Percentiles rank a stretch among this genome's conserved stretches.
These are phyloP conservation scores for Plagiodera versicolora DNA, from an alignment of 2,888 invertebrate genomes.

Conservation along the genomic window DNA sequence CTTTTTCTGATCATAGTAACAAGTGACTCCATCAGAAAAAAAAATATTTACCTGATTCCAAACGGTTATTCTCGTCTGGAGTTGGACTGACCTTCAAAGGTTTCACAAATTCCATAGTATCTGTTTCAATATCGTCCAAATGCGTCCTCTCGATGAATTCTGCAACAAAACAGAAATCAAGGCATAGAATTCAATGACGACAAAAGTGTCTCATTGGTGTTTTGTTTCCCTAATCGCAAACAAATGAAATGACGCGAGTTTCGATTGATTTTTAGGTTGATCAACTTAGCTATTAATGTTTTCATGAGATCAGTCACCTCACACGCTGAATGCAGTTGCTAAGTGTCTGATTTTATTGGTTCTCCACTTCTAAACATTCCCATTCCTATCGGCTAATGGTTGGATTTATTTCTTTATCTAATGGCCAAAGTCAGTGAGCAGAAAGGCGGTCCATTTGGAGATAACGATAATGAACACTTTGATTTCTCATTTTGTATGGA, in stretches of 20 bases:
- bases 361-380: constrained; percentile 10
- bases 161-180: constrained; percentile 34
- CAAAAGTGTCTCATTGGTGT: no score
- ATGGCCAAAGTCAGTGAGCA: background rate
- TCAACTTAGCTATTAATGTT: constrained; percentile 14
- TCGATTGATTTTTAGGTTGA: constrained; percentile 4
- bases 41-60: constrained; percentile 48
- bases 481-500: background rate
- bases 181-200: no score
- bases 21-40: background rate
- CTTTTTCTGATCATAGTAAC: no score
- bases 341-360: constrained; percentile 16
- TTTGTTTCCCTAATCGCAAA: background rate
- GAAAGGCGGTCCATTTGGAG: background rate
- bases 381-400: constrained; percentile 14
- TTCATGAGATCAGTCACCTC: constrained; percentile 33
- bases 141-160: constrained; percentile 43
- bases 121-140: constrained; percentile 39
- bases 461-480: background rate
- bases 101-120: constrained; percentile 58
- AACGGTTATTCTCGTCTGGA: constrained; percentile 50
- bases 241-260: constrained; percentile 5
- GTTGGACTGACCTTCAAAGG: constrained; percentile 62
- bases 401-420: constrained; percentile 18
- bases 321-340: constrained; percentile 16